A percentile compares a stretch with the other conserved stretches of the same genome.
Conservation (phyloP, 2,888 invertebrate species). For the Malacosoma neustria region DNA sequence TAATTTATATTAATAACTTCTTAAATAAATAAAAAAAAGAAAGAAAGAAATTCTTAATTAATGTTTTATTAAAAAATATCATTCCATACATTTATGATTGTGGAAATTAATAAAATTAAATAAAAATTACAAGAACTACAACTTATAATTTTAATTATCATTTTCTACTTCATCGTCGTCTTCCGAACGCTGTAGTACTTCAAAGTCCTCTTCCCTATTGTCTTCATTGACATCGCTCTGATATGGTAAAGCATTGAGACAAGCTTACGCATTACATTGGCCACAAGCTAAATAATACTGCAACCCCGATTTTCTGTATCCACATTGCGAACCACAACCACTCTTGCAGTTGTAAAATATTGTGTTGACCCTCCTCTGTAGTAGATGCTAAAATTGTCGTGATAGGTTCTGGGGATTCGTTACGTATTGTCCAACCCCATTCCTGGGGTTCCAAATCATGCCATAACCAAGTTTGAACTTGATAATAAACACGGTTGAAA, state of each 20-base stretch:
- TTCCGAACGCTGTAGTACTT: slow-evolving; percentile 14
- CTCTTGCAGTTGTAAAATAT: slow-evolving; percentile 10
- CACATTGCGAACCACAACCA: slow-evolving; percentile 10
- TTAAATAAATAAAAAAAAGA: too few species aligned
- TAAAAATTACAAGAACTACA: slow-evolving; percentile 3
- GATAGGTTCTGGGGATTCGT: slow-evolving; percentile 5
- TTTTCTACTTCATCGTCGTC: slow-evolving; percentile 12
- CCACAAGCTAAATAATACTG: neutral
- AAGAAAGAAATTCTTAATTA: too few species aligned
- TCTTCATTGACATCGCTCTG: slow-evolving; percentile 16
- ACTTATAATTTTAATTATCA: slow-evolving; percentile 8
- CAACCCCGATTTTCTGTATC: neutral
- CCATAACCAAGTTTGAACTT: too few species aligned
- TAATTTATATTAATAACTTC: too few species aligned
- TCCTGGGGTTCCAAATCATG: too few species aligned
- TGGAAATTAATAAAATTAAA: slow-evolving; percentile 3
- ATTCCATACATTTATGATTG: neutral
- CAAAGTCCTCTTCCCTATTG: slow-evolving; percentile 14
- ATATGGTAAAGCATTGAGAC: neutral
- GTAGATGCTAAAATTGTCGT: too few species aligned
- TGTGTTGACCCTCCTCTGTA: slow-evolving; percentile 6
- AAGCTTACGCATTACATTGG: slow-evolving; percentile 10
- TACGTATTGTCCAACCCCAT: slow-evolving; percentile 1
- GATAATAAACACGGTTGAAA: too few species aligned
- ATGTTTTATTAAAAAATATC: too few species aligned